Evolutionary conservation across 2,113 vertebrate genomes (phyloP).

Genomic region (Leptobrachium ailaonicum): DNA sequence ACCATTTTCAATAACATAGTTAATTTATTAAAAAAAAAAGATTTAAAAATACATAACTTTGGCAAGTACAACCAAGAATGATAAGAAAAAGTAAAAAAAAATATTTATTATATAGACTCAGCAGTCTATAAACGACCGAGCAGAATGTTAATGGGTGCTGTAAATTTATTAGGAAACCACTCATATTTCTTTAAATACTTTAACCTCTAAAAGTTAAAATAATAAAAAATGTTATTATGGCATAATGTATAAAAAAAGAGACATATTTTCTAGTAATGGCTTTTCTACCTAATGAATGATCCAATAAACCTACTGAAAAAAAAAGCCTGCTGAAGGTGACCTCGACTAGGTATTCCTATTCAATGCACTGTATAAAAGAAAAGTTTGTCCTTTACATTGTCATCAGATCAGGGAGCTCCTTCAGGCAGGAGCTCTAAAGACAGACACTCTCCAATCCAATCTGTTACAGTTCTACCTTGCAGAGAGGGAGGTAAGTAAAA

Average conservation of each 20-base stretch:
- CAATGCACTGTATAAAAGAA: conserved; percentile 22
- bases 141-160: neutral
- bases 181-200: conserved; percentile 11
- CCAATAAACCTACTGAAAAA: conserved; percentile 27
- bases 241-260: conserved; percentile 5
- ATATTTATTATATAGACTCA: too few species aligned
- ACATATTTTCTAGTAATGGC: conserved; percentile 21
- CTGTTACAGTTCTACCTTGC: conserved; percentile 69
- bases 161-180: conserved; percentile 8
- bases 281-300: conserved; percentile 26
- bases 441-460: conserved; percentile 71
- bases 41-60: too few species aligned
- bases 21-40: too few species aligned
- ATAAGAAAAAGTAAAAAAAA: too few species aligned
- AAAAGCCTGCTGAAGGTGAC: conserved; percentile 53
- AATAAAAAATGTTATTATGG: conserved; percentile 26
- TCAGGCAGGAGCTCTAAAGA: conserved; percentile 69
- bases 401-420: conserved; percentile 51
- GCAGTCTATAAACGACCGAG: too few species aligned
- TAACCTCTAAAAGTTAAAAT: conserved; percentile 37
- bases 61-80: too few species aligned
- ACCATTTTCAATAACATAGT: too few species aligned
- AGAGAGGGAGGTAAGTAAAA: conserved; percentile 65
- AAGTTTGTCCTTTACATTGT: conserved; percentile 54
- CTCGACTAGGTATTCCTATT: conserved; percentile 46